A percentile compares a stretch with the other conserved stretches of the same genome.
These are phyloP conservation scores for Trichonephila clavipes DNA, from an alignment of 1,140 invertebrate genomes.

Conservation along the genomic window DNA sequence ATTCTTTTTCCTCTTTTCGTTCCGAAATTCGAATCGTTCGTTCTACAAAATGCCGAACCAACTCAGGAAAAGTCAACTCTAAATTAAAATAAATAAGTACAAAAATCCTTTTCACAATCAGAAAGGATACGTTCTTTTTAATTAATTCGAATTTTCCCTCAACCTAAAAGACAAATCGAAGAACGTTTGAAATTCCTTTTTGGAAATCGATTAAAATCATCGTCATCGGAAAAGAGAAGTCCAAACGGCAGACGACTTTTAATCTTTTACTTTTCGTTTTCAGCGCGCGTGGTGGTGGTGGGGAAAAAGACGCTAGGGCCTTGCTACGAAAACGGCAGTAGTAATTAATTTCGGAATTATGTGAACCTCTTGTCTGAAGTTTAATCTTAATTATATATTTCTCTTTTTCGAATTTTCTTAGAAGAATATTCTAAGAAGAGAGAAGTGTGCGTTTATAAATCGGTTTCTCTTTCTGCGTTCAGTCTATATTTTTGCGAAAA, in stretches of 20 bases:
- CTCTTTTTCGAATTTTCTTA: slow-evolving; percentile 59
- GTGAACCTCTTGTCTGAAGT: slow-evolving; percentile 71
- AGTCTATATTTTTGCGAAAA: slow-evolving; percentile 26
- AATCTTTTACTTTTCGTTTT: slow-evolving; percentile 65
- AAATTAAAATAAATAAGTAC: slow-evolving; percentile 64
- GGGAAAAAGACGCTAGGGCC: background rate
- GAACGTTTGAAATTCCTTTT: slow-evolving; percentile 67
- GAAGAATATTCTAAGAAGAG: background rate
- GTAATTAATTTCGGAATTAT: slow-evolving; percentile 76
- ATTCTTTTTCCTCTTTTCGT: background rate
- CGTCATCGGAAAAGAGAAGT: slow-evolving; percentile 64
- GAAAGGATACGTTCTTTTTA: slow-evolving; percentile 72
- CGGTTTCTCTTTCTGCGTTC: slow-evolving; percentile 49
- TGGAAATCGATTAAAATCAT: slow-evolving; percentile 74
- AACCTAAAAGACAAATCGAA: slow-evolving; percentile 66
- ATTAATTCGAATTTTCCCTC: slow-evolving; percentile 64
- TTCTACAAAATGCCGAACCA: slow-evolving; percentile 24
- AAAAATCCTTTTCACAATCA: slow-evolving; percentile 64
- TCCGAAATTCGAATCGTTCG: slow-evolving; percentile 2
- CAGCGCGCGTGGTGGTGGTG: background rate
- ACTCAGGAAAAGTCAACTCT: slow-evolving; percentile 29
- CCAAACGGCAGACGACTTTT: slow-evolving; percentile 61
- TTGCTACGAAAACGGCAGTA: slow-evolving; percentile 54
- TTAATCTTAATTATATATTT: slow-evolving; percentile 77
- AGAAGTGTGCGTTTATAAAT: slow-evolving; percentile 53